Evolutionary conservation across 2,888 invertebrate species (phyloP).

Genomic region (Stenchaetothrips biformis): DNA sequence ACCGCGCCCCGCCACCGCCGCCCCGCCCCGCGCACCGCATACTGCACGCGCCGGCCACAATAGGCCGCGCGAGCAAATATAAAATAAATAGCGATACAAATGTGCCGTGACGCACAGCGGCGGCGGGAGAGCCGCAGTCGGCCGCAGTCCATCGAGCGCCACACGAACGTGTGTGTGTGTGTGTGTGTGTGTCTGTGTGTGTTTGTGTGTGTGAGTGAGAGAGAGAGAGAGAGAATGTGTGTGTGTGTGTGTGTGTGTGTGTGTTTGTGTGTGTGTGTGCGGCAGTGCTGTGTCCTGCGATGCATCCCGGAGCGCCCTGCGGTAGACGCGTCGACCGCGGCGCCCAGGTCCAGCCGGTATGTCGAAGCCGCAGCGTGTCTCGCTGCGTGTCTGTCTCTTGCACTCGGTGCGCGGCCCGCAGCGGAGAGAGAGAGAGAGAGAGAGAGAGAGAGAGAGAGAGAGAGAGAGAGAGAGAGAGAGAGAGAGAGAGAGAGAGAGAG

Average conservation of each 20-base stretch:
- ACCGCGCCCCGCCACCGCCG: background rate
- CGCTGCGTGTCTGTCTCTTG: too few species aligned
- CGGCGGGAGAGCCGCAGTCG: too few species aligned
- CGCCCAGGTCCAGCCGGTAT: too few species aligned
- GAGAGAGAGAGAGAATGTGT: too few species aligned
- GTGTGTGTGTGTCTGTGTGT: background rate
- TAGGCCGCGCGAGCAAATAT: background rate
- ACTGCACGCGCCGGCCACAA: background rate
- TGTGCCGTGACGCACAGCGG: conserved; percentile 3
- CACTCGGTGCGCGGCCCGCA: too few species aligned
- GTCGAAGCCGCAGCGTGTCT: too few species aligned
- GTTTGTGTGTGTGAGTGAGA: too few species aligned
- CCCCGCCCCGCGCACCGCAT: background rate
- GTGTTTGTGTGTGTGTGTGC: background rate
- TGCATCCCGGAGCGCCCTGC: too few species aligned
- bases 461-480: background rate
- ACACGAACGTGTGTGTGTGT: too few species aligned
- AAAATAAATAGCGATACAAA: conserved; percentile 15
- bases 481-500: background rate
- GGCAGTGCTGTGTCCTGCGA: background rate
- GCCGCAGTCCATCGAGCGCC: too few species aligned
- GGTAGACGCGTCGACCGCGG: too few species aligned
- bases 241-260: too few species aligned
- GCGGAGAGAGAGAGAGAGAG: background rate
- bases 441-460: conserved; percentile 1